Evolutionary conservation across 1,140 invertebrate species (phyloP).

Genomic region (Goniozus legneri): DNA sequence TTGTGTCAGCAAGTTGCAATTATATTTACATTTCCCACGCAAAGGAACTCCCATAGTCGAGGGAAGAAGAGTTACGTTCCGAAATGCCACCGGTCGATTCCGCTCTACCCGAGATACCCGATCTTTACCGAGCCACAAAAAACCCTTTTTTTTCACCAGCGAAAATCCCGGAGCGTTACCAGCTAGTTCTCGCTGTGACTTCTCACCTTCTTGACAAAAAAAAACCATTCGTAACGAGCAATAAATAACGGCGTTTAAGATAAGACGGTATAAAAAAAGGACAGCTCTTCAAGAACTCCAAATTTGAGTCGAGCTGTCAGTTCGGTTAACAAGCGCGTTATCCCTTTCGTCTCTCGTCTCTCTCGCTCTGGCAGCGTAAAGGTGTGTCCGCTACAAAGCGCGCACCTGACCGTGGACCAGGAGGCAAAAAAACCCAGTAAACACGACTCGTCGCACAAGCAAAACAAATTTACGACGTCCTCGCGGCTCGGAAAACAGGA

Average conservation of each 20-base stretch:
- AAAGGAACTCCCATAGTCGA: conserved; percentile 35
- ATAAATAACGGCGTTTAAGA: too few species aligned
- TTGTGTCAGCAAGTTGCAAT: conserved; percentile 51
- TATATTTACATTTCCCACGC: conserved; percentile 48
- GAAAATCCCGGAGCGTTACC: too few species aligned
- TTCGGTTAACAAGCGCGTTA: too few species aligned
- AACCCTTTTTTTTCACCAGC: too few species aligned
- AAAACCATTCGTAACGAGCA: too few species aligned
- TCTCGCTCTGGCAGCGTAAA: background rate
- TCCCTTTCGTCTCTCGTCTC: too few species aligned
- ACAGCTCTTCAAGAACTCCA: too few species aligned
- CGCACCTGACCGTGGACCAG: conserved; percentile 28
- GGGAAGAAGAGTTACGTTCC: too few species aligned
- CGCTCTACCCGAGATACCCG: background rate
- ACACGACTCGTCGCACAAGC: conserved; percentile 34
- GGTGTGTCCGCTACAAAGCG: conserved; percentile 20
- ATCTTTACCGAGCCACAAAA: background rate
- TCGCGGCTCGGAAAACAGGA: background rate
- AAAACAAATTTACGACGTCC: conserved; percentile 33
- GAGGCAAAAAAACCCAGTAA: conserved; percentile 17
- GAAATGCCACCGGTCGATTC: background rate
- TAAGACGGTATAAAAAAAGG: too few species aligned
- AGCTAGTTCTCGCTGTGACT: too few species aligned
- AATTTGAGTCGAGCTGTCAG: too few species aligned
- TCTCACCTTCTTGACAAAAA: too few species aligned